Conservation (phyloP, 2,797 vertebrate species). For the Percopsis omiscomaycus region DNA sequence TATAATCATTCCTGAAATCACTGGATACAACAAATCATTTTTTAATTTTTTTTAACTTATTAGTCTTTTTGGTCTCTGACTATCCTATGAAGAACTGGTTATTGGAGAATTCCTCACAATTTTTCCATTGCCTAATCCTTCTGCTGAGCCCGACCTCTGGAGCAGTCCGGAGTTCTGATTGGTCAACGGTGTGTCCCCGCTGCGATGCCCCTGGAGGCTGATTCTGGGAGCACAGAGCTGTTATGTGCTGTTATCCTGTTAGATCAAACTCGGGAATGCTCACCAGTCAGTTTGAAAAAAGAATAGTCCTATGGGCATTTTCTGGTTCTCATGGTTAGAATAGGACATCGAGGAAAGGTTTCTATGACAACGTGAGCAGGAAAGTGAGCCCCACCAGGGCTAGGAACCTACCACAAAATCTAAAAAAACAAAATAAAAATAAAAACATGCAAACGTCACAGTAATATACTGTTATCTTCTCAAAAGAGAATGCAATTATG, state of each 20-base stretch:
- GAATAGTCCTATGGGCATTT: not conserved
- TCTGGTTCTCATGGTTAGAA: not conserved
- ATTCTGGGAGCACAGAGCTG: not conserved
- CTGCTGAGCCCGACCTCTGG: not conserved
- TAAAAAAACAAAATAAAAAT: too few species aligned
- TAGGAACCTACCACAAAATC: not conserved
- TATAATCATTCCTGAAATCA: too few species aligned
- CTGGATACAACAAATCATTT: too few species aligned
- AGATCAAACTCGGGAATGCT: constrained; percentile 23
- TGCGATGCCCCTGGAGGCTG: not conserved
- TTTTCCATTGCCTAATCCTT: constrained; percentile 17
- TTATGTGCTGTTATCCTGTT: constrained; percentile 16
- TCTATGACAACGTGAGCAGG: too few species aligned
- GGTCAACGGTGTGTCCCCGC: not conserved
- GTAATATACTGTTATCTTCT: too few species aligned
- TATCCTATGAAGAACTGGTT: too few species aligned
- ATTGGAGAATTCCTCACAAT: constrained; percentile 2
- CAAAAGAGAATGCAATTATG: too few species aligned
- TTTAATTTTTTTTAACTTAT: too few species aligned
- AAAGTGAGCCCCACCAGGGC: too few species aligned
- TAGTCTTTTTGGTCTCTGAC: too few species aligned
- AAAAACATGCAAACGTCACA: too few species aligned
- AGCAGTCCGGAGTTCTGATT: not conserved
- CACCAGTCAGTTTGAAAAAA: constrained; percentile 2
- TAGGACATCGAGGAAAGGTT: not conserved